Evolutionary conservation across 2,113 vertebrate genomes (phyloP), one percentile per base, ranked within the genome.

Genomic region (Lampris incognitus): DNA sequence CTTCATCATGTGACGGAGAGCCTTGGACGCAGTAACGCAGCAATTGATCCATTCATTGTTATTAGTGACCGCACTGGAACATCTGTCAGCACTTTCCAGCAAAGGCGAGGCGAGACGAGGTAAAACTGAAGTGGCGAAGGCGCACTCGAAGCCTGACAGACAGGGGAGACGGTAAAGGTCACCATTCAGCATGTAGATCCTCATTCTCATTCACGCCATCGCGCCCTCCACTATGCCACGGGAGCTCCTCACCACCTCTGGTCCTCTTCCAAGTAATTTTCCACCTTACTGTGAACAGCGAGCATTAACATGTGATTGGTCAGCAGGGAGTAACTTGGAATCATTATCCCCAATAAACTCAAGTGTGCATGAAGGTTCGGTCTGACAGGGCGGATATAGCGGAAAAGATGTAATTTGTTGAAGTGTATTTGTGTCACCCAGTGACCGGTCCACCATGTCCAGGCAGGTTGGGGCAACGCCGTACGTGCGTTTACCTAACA

Each of bases 341-440:
- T 91, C 88, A 86, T 94, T 92, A 92, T 68, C 57, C 51, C 83
- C 83, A 83, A 88, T 93, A 84, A 92, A 85, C 55, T 61, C 0
- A 40, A 70, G 83, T 36, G 80, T 66, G 76, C 79, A 59, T 89
- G 88, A 91, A 76, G 72, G 76, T 61, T 74, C 42, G 38, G 3
- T 63, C 72, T 88, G 89, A 90, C 88, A 74, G 81, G 59, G 54
- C 6, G 72, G 72, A 74, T 68, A 56, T 49, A n/a, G 48, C 64
- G 63, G 72, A 81, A 79, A 76, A 48, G 7, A 61, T 40, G 49
- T 24, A 36, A 72, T 78, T 79, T 50, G 69, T 66, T 76, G 39
- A 49, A 82, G 82, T 24, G 24, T 65, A 77, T 62, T 24, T 62
- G 66, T 72, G 49, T 82, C 49, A 75, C 79, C 56, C 51, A 0